Conservation (phyloP, 2,888 invertebrate genomes). For the Uropetala carovei region DNA sequence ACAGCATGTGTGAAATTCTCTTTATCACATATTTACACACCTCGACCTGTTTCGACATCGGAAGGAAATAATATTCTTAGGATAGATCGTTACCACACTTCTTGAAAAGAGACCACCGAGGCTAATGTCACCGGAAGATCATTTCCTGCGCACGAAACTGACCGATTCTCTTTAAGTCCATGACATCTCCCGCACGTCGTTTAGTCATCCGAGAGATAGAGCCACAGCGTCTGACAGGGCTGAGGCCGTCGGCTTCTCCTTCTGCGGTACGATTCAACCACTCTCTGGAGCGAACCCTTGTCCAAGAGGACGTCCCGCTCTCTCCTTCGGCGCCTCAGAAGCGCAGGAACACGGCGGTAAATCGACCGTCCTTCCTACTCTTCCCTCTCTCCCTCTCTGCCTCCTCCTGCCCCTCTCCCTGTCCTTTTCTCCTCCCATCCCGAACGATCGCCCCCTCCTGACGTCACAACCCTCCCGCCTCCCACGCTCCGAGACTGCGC, state of each 20-base stretch:
- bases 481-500: background rate
- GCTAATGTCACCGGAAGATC: too few relatives aligned
- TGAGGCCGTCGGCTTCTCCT: background rate
- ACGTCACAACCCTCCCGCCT: background rate
- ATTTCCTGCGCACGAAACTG: too few relatives aligned
- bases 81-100: too few relatives aligned
- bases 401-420: background rate
- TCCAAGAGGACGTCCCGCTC: background rate
- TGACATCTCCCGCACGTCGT: too few relatives aligned
- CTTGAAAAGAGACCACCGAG: too few relatives aligned
- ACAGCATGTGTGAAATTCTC: too few relatives aligned
- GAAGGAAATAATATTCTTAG: too few relatives aligned
- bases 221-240: background rate
- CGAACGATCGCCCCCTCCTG: background rate
- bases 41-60: too few relatives aligned
- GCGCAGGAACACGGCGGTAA: background rate
- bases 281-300: background rate
- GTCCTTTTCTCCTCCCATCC: background rate
- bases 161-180: too few relatives aligned
- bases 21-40: too few relatives aligned
- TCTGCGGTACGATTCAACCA: background rate
- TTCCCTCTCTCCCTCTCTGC: background rate
- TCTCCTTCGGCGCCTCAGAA: background rate
- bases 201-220: too few relatives aligned
- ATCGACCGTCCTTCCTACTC: constrained; percentile 8